Evolutionary conservation across 2,113 vertebrate species (phyloP).

Genomic region (Promerops cafer): DNA sequence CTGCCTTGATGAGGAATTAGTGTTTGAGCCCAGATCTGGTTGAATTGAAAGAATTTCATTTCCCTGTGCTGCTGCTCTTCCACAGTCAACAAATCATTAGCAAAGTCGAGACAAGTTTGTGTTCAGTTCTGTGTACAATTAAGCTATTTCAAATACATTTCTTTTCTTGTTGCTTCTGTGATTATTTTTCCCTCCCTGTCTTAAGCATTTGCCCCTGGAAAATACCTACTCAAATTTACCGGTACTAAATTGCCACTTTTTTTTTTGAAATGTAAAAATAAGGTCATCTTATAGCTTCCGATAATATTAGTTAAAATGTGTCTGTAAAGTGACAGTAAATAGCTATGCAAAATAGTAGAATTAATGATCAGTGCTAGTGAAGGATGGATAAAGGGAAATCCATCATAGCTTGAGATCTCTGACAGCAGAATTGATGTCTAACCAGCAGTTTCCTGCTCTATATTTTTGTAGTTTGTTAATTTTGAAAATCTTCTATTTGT

Average conservation of each 20-base stretch:
- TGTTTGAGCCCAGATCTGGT: background rate
- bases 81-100: background rate
- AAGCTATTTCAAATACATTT: background rate
- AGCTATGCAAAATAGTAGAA: background rate
- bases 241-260: background rate
- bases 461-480: background rate
- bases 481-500: background rate
- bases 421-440: background rate
- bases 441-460: background rate
- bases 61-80: background rate
- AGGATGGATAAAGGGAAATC: background rate
- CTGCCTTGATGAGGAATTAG: background rate
- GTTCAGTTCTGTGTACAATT: background rate
- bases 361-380: background rate
- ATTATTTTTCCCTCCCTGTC: background rate
- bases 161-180: background rate
- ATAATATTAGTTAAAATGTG: background rate
- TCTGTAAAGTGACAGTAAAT: background rate
- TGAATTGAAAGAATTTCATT: background rate
- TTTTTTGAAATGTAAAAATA: background rate
- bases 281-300: background rate
- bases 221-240: background rate
- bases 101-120: background rate
- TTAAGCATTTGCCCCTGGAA: background rate
- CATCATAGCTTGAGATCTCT: background rate